Base-by-base conservation (phyloP, 2,113 vertebrate species). In the Syrrhaptes paradoxus region DNA sequence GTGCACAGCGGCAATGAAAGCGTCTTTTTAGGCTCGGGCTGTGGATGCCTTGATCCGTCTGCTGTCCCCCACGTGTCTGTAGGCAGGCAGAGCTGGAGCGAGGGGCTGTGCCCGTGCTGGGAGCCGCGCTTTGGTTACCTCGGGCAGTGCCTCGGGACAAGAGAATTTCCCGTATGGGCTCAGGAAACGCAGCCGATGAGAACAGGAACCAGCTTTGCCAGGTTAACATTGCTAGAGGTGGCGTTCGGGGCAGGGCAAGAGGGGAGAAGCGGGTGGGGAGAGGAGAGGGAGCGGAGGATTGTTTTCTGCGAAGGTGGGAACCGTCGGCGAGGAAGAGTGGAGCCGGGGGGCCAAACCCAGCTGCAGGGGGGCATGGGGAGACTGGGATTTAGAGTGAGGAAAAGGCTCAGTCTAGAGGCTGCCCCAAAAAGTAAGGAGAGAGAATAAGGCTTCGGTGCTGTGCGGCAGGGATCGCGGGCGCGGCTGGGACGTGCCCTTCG, bases 401-500 rank as follows among this genome's bases (percentile, higher is more conserved):
- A 55, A 5, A 41, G n/a, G 22, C 73, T 84, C 26, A 4, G 24
- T 18, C 0, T 1, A 46, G 68, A 41, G 8, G 34, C 59, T 86
- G 72, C 68, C 43, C 49, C 3, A 2, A 34, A 29, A 49, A 43
- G 16, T 8, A 9, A 75, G 48, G 83, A 67, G 59, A 11, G 32
- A 24, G 36, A n/a, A 3, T 10, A 25, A 62, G 8, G 59, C 25
- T 32, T 10, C 0, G 0, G 46, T 52, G 31, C n/a, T 49, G 45
- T 2, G 1, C 45, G 0, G 0, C 21, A 20, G 71, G 54, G 19
- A 4, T 3, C 4, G 17, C 41, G 38, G 66, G 43, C 48, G 7
- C 1, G 0, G 46, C 1, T 26, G 85, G 79, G 25, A 4, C 0
- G 1, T 31, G 66, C 17, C 62, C 74, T 38, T 52, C 7, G 5